Conservation (phyloP, 1,140 invertebrate species). For the Galleria mellonella region DNA sequence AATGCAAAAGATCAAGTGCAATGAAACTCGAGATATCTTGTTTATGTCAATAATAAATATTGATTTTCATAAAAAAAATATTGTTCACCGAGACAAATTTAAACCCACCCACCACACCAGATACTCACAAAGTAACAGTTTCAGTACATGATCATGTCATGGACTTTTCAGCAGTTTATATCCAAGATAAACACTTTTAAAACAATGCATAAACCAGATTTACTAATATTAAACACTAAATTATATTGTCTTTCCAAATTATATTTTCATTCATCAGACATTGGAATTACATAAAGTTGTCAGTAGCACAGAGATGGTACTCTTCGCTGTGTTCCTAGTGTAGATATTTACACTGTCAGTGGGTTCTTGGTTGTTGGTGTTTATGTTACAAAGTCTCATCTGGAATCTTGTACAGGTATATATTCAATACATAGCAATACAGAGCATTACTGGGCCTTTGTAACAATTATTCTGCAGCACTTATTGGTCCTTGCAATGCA, state of each 20-base stretch:
- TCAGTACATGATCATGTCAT: slow-evolving; percentile 47
- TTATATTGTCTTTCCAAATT: slow-evolving; percentile 72
- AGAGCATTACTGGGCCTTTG: slow-evolving; percentile 49
- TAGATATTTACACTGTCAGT: slow-evolving; percentile 38
- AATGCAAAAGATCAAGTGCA: slow-evolving; percentile 76
- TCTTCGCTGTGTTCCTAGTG: slow-evolving; percentile 37
- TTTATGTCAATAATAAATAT: slow-evolving; percentile 58
- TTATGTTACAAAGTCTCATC: slow-evolving; percentile 36
- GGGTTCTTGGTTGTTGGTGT: slow-evolving; percentile 39
- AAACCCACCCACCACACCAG: slow-evolving; percentile 36
- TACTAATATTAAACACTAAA: slow-evolving; percentile 71
- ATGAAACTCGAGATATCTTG: slow-evolving; percentile 61
- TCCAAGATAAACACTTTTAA: slow-evolving; percentile 66
- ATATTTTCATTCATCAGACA: slow-evolving; percentile 55
- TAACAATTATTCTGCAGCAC: slow-evolving; percentile 68
- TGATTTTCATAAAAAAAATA: slow-evolving; percentile 51
- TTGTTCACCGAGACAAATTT: slow-evolving; percentile 41
- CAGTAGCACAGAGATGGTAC: slow-evolving; percentile 28
- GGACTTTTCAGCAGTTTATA: slow-evolving; percentile 48
- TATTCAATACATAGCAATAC: slow-evolving; percentile 67
- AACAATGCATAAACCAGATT: slow-evolving; percentile 67
- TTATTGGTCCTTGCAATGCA: slow-evolving; percentile 72
- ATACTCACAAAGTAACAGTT: slow-evolving; percentile 49
- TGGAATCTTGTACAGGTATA: slow-evolving; percentile 68
- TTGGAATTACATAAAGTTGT: slow-evolving; percentile 51